These are phyloP conservation scores for Phragmatobia fuliginosa DNA, from an alignment of 2,888 invertebrate species.

Conservation along the genomic window DNA sequence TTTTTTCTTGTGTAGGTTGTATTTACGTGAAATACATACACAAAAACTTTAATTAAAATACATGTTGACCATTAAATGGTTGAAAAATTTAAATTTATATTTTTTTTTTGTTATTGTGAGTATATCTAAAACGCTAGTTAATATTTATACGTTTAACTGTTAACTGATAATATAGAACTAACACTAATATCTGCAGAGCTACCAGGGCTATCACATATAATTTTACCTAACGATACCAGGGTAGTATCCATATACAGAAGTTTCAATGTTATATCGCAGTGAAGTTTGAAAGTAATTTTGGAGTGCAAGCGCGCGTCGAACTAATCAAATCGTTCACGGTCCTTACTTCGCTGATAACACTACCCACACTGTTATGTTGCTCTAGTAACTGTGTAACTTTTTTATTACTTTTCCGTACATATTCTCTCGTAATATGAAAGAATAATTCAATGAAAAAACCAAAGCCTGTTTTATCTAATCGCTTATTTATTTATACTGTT, in stretches of 20 bases:
- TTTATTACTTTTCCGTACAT: conserved; percentile 45
- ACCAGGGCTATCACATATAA: conserved; percentile 46
- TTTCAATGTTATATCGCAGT: conserved; percentile 64
- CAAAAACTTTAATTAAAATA: background rate
- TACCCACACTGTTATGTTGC: conserved; percentile 65
- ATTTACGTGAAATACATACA: background rate
- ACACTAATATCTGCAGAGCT: background rate
- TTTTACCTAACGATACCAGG: conserved; percentile 62
- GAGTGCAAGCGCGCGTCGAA: conserved; percentile 83
- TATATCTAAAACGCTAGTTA: background rate
- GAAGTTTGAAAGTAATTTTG: conserved; percentile 83
- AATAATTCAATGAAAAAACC: conserved; percentile 35
- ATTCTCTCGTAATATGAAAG: conserved; percentile 37
- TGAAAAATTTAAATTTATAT: background rate
- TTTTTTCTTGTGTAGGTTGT: background rate
- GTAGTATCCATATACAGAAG: conserved; percentile 65
- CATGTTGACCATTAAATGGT: background rate
- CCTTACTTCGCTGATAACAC: conserved; percentile 79
- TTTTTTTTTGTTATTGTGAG: background rate
- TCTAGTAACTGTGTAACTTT: conserved; percentile 63
- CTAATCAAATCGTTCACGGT: conserved; percentile 85
- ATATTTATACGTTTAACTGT: background rate
- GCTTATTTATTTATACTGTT: conserved; percentile 8
- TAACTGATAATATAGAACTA: too few relatives aligned
- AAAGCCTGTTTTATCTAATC: background rate